Base-by-base conservation (phyloP, 2,797 vertebrate species). In the Orientallactaga sibirica region DNA sequence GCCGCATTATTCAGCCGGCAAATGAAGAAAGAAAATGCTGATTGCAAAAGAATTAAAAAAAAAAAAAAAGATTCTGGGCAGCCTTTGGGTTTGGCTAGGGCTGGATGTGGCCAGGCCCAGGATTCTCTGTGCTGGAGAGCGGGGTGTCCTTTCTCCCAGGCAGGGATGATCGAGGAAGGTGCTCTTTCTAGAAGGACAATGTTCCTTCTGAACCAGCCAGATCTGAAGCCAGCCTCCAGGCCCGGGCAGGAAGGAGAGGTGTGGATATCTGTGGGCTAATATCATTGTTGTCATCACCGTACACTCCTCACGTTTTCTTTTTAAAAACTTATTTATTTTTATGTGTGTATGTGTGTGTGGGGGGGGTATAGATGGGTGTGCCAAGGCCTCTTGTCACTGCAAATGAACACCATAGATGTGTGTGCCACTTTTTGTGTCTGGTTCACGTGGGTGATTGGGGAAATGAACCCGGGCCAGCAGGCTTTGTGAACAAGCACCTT, bases 21-120 rank as follows among this genome's bases (percentile, higher is more conserved):
- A 96, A 96, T 84, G 92, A 94, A 96, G 97, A 97, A 95, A 94
- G 93, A 97, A 97, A 95, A 85, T 83, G 97, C 96, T 98, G 97
- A 98, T 97, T 93, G 91, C 94, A 94, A 94, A 90, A 94, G 94
- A 97, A 97, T 97, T 96, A 94, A 95, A 96, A 76, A 96, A 37
- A 96, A 95, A 87, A 96, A 41, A 96, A 95, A 87, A 19, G 58
- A 80, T 88, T 61, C 76, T 7, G 62, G 94, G 78, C 75, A 1
- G 90, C 86, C 96, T 96, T 67, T 4, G 43, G 78, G 74, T 92
- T 89, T 85, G 78, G 92, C 79, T 71, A 19, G 64, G 67, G 74
- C 62, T 16, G 88, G 62, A 25, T 48, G 70, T 18, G 33, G 29
- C 77, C 18, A 68, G 94, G 75, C 22, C n/a, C 55, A 20, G 80